Evolutionary conservation across 2,113 vertebrate species (phyloP), one percentile per base, ranked within the genome.

Genomic region (Rhinichthys klamathensis): DNA sequence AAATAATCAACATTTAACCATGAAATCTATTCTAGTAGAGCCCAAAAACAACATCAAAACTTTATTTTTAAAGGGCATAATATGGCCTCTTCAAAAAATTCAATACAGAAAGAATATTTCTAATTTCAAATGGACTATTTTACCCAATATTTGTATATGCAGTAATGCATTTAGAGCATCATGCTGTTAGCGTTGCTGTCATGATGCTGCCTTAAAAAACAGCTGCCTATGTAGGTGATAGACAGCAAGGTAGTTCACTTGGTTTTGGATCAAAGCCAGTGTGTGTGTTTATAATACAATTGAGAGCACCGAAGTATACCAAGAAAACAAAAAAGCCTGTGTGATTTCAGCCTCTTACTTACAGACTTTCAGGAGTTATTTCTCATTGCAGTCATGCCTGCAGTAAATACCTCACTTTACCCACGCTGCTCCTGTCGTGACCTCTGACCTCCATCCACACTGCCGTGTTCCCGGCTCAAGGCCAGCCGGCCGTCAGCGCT

Each of bases 401-500:
- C 91, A 92, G 93, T 95, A 94, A 95, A 94, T 93, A 93, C 92
- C 89, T 92, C 89, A 88, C 92, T 94, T 92, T 91, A 88, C 87
- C 90, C 85, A 87, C 86, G 85, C 86, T 90, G 89, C 86, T 82
- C 91, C 88, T 88, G 89, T 93, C 10, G 78, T 91, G 93, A 95
- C 93, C 89, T 82, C 51, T 92, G 94, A 93, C 94, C 92, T 92
- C 86, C 88, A 79, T 90, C 89, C 88, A 86, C 88, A 91, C 89
- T 91, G 91, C 92, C 90, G 86, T 91, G 91, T 88, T 93, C 83
- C 90, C 88, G 58, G 84, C 93, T 94, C 94, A 94, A 91, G 92
- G 93, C 93, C 94, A 93, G 91, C 63, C 87, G 89, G 70, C 91
- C 85, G 69, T 89, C 89, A 84, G 89, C 38, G 32, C 84, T 25